A percentile compares a stretch with the other conserved stretches of the same genome.
These are phyloP conservation scores for Tonatia bakeri DNA, from an alignment of 2,113 vertebrate species.

Conservation along the genomic window DNA sequence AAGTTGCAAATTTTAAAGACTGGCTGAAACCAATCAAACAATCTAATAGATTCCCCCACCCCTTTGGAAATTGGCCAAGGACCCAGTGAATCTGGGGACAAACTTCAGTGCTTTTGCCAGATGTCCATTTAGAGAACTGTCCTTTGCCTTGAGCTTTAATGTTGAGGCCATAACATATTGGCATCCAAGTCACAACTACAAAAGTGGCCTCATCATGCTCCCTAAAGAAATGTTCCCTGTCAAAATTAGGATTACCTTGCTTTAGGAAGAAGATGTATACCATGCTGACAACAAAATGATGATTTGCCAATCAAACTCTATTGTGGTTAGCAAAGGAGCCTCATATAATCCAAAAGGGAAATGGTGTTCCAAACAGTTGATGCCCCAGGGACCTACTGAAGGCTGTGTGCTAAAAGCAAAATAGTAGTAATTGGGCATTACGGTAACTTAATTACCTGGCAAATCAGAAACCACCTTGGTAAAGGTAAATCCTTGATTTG, in stretches of 20 bases:
- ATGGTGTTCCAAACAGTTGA: neutral
- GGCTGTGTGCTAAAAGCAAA: neutral
- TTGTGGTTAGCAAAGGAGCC: neutral
- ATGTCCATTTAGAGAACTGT: conserved; percentile 3
- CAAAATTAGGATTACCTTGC: conserved; percentile 49
- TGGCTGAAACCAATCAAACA: neutral
- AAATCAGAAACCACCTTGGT: neutral
- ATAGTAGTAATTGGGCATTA: neutral
- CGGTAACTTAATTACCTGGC: neutral
- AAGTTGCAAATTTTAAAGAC: conserved; percentile 25
- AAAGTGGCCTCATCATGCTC: conserved; percentile 20
- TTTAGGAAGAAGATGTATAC: conserved; percentile 18
- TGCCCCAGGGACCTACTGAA: neutral
- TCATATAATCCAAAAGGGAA: neutral
- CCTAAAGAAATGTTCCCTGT: conserved; percentile 25
- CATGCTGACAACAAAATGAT: neutral
- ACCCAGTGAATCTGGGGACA: neutral
- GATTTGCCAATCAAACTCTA: neutral
- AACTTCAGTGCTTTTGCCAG: conserved; percentile 18
- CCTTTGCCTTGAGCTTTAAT: conserved; percentile 17
- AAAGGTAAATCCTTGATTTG: neutral
- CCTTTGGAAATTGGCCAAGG: neutral
- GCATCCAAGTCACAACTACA: neutral
- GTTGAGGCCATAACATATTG: neutral
- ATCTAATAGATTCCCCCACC: neutral